Base-by-base conservation (phyloP, 1,140 invertebrate genomes). In the Drosophila pachea region DNA sequence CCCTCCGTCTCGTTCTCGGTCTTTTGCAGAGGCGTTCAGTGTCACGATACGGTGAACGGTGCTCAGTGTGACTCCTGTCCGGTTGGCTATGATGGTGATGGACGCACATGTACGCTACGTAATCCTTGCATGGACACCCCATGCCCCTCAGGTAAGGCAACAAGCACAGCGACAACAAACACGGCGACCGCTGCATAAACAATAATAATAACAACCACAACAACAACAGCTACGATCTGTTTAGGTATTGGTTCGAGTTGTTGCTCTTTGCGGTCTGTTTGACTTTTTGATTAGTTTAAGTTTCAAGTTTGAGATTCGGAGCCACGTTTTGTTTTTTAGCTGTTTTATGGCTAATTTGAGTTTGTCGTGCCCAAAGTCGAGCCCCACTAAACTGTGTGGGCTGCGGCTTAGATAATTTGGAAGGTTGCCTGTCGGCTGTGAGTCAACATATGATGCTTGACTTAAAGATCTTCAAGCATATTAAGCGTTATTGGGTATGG, bases 11-110 rank as follows among this genome's bases (percentile, higher is more conserved):
- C 40, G 0, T 7, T 3, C 40, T 12, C n/a, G 6, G n/a, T 43
- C 53, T 60, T 83, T 87, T 73, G 64, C 78, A 89, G 89, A 91
- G 95, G 94, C 35, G 96, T 97, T 22, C 89, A 91, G 58, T 98
- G 96, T 87, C 91, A 92, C 67, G 95, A 97, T 84, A 93, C 93
- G 5, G 87, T 92, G 3, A 91, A 92, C 64, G 95, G 95, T 47
- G 94, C 93, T 71, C 92, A 92, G 60, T 98, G 97, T 89, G 97
- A 95, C 2, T 87, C 93, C 0, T 98, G 97, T 91, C 97, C 97
- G 2, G 53, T 89, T 6, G 97, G 97, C 8, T 95, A 94, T 88
- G 91, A 92, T 8, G 97, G 97, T 16, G 94, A 98, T 87, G 97
- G 97, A 0, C 90, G 92, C 72, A 90, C 91, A 7, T 98, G 96